These are phyloP conservation scores for Percopsis transmontana DNA, from an alignment of 2,113 vertebrate species.

Conservation along the genomic window DNA sequence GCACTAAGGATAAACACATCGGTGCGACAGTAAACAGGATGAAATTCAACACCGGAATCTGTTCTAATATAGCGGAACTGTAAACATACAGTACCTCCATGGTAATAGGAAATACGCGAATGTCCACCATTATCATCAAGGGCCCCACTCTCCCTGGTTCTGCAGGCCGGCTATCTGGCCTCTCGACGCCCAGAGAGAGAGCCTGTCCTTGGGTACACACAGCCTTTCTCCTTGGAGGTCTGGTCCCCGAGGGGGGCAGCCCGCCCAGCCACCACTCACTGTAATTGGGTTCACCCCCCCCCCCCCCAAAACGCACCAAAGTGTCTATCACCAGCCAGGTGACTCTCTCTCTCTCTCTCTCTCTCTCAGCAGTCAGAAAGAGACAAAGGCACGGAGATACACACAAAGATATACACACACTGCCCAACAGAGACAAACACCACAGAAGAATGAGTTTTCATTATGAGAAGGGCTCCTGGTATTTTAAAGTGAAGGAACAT, in stretches of 20 bases:
- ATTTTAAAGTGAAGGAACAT: too few relatives aligned
- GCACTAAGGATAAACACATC: too few relatives aligned
- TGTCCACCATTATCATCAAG: neutral
- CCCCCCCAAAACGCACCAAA: neutral
- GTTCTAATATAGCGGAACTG: too few relatives aligned
- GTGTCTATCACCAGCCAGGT: slow-evolving; percentile 20
- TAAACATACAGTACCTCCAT: too few relatives aligned
- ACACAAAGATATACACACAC: slow-evolving; percentile 19
- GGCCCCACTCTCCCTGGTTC: too few relatives aligned
- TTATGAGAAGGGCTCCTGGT: neutral
- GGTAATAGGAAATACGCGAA: too few relatives aligned
- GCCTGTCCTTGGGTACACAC: neutral
- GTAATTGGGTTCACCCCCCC: slow-evolving; percentile 48
- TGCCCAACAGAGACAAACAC: slow-evolving; percentile 10
- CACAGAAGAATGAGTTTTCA: neutral
- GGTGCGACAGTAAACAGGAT: too few relatives aligned
- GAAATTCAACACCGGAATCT: too few relatives aligned
- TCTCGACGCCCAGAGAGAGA: neutral
- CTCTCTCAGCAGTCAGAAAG: neutral
- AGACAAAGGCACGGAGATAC: neutral
- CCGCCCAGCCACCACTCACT: slow-evolving; percentile 44
- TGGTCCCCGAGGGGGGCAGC: neutral
- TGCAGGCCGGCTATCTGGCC: neutral
- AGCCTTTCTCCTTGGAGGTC: slow-evolving; percentile 1
- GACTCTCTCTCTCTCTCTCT: slow-evolving; percentile 2